Base-by-base conservation (phyloP, 2,888 invertebrate species). In the Mesorhabditis sp. region DNA sequence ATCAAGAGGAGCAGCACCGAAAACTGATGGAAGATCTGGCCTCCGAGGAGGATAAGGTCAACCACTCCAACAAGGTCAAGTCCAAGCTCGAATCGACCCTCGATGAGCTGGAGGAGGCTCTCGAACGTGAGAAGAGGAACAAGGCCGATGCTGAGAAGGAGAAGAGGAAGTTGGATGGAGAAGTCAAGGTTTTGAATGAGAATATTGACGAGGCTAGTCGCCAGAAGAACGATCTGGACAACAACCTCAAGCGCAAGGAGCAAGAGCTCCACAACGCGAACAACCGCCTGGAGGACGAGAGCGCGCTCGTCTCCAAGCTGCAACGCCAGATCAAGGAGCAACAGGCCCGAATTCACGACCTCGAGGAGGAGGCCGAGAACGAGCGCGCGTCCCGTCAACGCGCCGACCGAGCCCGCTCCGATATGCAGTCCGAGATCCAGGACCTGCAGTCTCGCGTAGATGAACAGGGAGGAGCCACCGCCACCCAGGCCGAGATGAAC, bases 251-350 rank as follows among this genome's bases (percentile, higher is more conserved):
- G 89, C 93, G 83, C 90, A 97, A 97, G 90, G 98, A 98, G 90
- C 93, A 93, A 90, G 98, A 98, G 89, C 92, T 97, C 88, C 93
- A 93, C 74, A 93, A 93, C 79, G 90, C 97, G 86, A 92, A 93
- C 86, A 93, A 93, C 71, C 95, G 95, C 89, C 91, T 98, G 83
- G 98, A 98, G 89, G 97, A 98, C 88, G 98, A 98, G 89, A 96
- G 97, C 89, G 93, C 93, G 80, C 90, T 96, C 85, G 95, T 98
- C 86, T 92, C 94, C 89, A 95, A 95, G 84, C 91, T 93, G 86
- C 95, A 96, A 90, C 95, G 95, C 89, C 97, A 97, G 90, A 95
- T 98, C 91, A 98, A 98, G 91, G 97, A 98, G 90, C 91, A 96
- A 87, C 95, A 95, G 89, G 92, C 86, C 76, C 77, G 97, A 87